Evolutionary conservation across 2,888 invertebrate species (phyloP).

Genomic region (Eucera pruinosa): DNA sequence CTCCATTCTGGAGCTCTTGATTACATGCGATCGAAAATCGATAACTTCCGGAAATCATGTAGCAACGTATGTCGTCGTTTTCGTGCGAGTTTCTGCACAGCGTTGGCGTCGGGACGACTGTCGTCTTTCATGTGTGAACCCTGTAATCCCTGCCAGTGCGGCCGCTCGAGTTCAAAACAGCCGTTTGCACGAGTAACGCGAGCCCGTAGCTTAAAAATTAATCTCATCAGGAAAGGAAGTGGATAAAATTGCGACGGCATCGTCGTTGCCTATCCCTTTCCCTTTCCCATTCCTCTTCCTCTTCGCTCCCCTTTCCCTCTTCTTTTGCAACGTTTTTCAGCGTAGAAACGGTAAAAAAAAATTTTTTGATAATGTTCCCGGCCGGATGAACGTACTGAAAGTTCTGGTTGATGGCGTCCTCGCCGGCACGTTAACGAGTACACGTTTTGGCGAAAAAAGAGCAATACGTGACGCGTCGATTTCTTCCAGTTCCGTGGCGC

Average conservation of each 20-base stretch:
- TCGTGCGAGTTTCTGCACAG: conserved; percentile 24
- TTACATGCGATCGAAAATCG: conserved; percentile 56
- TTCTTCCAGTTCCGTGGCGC: neutral
- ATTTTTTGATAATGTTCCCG: conserved; percentile 19
- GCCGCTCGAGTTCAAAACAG: conserved; percentile 24
- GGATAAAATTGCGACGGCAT: conserved; percentile 24
- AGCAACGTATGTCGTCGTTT: conserved; percentile 35
- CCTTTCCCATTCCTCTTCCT: no score
- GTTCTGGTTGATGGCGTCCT: conserved; percentile 8
- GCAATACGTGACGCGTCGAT: neutral
- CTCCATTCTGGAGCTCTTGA: conserved; percentile 31
- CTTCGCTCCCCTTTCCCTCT: neutral
- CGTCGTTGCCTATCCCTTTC: neutral
- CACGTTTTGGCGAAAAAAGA: conserved; percentile 1
- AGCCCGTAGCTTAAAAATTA: conserved; percentile 29
- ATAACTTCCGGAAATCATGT: conserved; percentile 60
- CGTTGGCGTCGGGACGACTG: conserved; percentile 1
- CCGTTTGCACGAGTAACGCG: conserved; percentile 8
- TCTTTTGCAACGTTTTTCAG: neutral
- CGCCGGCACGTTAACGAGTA: conserved; percentile 25
- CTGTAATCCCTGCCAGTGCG: conserved; percentile 36
- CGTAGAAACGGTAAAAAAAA: conserved; percentile 21
- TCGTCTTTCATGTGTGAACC: conserved; percentile 24
- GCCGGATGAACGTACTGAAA: conserved; percentile 6
- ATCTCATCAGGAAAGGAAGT: conserved; percentile 34